Conservation (phyloP, 2,113 vertebrate species). For the Donacobius atricapilla region DNA sequence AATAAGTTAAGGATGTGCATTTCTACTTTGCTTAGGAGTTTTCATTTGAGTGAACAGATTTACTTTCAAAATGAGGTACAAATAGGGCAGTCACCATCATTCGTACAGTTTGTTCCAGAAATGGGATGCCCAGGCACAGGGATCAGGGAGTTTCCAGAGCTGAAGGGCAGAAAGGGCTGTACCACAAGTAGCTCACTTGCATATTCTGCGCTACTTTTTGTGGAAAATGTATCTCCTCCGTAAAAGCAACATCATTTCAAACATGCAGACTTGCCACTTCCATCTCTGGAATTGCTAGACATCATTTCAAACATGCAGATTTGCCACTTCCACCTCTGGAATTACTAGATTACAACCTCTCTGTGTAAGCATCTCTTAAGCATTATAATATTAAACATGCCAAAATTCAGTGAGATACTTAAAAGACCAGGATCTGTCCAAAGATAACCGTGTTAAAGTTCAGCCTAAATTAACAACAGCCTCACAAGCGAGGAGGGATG, state of each 20-base stretch:
- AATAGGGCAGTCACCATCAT: neutral
- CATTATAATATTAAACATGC: neutral
- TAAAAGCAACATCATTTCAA: neutral
- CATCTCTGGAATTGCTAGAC: neutral
- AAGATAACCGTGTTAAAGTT: neutral
- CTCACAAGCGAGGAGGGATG: neutral
- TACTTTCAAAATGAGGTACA: neutral
- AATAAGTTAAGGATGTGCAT: neutral
- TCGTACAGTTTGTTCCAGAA: neutral
- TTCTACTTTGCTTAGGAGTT: neutral
- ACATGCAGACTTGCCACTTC: neutral
- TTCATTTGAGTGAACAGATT: neutral
- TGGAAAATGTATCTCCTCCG: neutral
- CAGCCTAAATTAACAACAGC: neutral
- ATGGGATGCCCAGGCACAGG: neutral
- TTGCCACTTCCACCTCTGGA: neutral
- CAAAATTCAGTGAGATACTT: neutral
- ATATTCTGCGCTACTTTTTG: neutral
- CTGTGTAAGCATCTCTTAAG: neutral
- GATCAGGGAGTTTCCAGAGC: neutral
- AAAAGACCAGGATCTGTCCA: neutral
- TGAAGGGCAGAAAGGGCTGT: neutral
- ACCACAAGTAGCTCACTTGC: neutral
- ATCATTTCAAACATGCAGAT: neutral
- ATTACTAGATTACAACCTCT: neutral